phyloP scores from a whole-genome alignment of 2,113 vertebrate species.

The Myotis davidii region DNA sequence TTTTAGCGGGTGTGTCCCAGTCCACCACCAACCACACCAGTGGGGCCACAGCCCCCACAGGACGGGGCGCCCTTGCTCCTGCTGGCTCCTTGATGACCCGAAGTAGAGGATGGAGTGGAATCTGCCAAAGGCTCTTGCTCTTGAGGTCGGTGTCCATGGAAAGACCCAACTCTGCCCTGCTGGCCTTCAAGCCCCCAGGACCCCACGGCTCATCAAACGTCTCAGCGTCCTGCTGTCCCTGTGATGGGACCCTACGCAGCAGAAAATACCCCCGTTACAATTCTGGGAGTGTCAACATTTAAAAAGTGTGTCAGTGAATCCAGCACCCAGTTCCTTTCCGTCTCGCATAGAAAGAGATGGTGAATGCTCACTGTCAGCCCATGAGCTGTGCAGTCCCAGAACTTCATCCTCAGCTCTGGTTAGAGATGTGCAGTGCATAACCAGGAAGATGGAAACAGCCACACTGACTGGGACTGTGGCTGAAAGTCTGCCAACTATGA shows the following conservation, averaged over 20 bases:
- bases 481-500: background rate
- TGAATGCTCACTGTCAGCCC: background rate
- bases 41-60: background rate
- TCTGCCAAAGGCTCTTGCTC: background rate
- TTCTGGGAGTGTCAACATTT: background rate
- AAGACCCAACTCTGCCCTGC: background rate
- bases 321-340: background rate
- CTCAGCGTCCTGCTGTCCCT: background rate
- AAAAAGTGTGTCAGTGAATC: background rate
- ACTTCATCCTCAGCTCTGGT: background rate
- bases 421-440: background rate
- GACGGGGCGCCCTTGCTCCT: background rate
- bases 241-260: background rate
- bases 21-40: background rate
- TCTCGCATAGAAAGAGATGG: background rate
- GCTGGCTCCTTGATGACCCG: background rate
- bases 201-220: background rate
- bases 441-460: background rate
- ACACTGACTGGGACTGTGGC: background rate
- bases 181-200: background rate
- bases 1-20: background rate
- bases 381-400: background rate
- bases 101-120: background rate
- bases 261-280: background rate
- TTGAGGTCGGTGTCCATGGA: background rate